Percentiles rank a stretch among this genome's conserved stretches.
Evolutionary conservation across 2,797 vertebrate genomes (phyloP).

Genomic region (Cercopithecus neglectus): DNA sequence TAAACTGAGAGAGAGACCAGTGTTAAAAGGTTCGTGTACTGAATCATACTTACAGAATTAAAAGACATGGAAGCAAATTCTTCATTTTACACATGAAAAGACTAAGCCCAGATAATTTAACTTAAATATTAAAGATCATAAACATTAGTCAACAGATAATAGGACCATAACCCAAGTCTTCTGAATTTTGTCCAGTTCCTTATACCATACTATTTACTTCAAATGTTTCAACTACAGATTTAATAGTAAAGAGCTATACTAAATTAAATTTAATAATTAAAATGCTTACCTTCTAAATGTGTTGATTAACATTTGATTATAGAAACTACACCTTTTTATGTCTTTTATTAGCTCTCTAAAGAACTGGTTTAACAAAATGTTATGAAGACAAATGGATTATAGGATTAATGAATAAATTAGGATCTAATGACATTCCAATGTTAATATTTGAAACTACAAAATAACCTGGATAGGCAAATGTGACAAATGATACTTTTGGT

Average conservation of each 20-base stretch:
- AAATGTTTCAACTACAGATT: constrained; percentile 7
- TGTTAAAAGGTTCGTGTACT: constrained; percentile 4
- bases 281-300: constrained; percentile 21
- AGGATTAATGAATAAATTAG: constrained; percentile 17
- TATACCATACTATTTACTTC: not conserved
- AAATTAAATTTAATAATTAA: not conserved
- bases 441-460: not conserved
- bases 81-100: not conserved
- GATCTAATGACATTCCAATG: not conserved
- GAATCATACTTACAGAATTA: not conserved
- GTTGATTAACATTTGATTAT: constrained; percentile 16
- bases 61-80: not conserved
- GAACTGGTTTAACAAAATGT: not conserved
- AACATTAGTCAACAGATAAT: not conserved
- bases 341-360: constrained; percentile 45
- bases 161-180: not conserved
- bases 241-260: not conserved
- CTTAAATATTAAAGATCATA: not conserved
- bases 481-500: not conserved
- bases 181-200: not conserved
- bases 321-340: not conserved
- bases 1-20: not conserved
- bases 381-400: constrained; percentile 20
- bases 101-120: not conserved
- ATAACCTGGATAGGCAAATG: not conserved